Evolutionary conservation across 1,140 invertebrate species (phyloP).

Genomic region (Onthophagus taurus): DNA sequence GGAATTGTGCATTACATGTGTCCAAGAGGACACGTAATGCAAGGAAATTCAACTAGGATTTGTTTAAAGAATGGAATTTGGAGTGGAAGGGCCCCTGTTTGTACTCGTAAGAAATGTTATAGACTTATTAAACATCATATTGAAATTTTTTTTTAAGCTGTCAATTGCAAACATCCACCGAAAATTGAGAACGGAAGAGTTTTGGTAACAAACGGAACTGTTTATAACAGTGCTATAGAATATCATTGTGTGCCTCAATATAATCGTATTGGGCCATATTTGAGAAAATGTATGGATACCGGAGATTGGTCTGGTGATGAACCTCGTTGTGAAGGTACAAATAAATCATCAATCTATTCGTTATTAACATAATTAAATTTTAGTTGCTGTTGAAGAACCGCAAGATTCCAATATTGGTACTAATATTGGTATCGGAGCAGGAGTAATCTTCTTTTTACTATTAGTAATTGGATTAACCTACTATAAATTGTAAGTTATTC

Average conservation of each 20-base stretch:
- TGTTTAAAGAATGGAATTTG: constrained; percentile 72
- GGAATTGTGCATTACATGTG: constrained; percentile 73
- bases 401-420: constrained; percentile 63
- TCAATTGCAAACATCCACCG: constrained; percentile 72
- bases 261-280: constrained; percentile 68
- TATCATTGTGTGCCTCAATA: constrained; percentile 83
- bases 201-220: constrained; percentile 75
- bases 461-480: constrained; percentile 68
- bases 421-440: constrained; percentile 69
- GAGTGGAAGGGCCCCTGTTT: constrained; percentile 67
- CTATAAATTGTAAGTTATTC: constrained; percentile 59
- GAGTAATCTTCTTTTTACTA: constrained; percentile 64
- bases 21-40: constrained; percentile 65
- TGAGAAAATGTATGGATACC: constrained; percentile 72
- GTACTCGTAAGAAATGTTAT: constrained; percentile 58
- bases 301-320: constrained; percentile 78
- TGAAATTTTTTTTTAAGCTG: constrained; percentile 47
- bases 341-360: neutral
- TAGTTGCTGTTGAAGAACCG: constrained; percentile 51
- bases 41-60: constrained; percentile 68
- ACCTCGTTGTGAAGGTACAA: constrained; percentile 59
- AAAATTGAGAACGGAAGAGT: constrained; percentile 75
- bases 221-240: constrained; percentile 72
- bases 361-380: constrained; percentile 16
- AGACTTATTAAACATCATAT: neutral